Conservation (phyloP, 92 coral and sea anemone species). For the Blastomussa wellsi region DNA sequence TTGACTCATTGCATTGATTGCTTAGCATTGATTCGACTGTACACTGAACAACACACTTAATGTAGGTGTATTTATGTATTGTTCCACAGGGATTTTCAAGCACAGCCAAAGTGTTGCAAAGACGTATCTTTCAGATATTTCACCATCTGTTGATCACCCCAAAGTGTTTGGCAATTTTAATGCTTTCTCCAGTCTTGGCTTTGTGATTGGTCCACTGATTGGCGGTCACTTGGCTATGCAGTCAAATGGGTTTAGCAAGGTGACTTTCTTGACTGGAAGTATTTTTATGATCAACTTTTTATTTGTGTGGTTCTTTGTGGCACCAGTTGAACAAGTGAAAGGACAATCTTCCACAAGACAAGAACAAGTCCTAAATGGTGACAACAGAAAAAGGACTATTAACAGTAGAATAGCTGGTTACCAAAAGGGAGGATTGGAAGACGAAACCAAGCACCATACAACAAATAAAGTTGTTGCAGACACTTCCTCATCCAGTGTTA, state of each 20-base stretch:
- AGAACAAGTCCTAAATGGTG: slow-evolving; percentile 4
- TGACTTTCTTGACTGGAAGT: slow-evolving; percentile 64
- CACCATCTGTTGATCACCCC: slow-evolving; percentile 76
- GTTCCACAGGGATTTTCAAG: slow-evolving; percentile 80
- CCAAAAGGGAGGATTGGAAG: background rate
- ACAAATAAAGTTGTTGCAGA: background rate
- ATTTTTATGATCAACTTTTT: slow-evolving; percentile 60
- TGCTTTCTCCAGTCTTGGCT: slow-evolving; percentile 89
- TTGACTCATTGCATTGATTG: too few species aligned
- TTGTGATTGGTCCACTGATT: slow-evolving; percentile 91
- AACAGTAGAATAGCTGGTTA: background rate
- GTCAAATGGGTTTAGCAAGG: slow-evolving; percentile 83
- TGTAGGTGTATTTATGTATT: background rate
- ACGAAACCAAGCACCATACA: background rate
- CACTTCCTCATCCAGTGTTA: slow-evolving; percentile 1
- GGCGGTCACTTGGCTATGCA: slow-evolving; percentile 94
- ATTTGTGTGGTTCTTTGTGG: slow-evolving; percentile 77
- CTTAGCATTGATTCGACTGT: too few species aligned
- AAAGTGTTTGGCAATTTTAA: slow-evolving; percentile 89
- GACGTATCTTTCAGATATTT: slow-evolving; percentile 84
- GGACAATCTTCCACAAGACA: background rate
- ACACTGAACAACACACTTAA: background rate
- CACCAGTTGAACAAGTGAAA: slow-evolving; percentile 32
- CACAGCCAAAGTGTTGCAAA: slow-evolving; percentile 88
- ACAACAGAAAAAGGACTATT: background rate